A percentile compares a stretch with the other conserved stretches of the same genome.
Evolutionary conservation across 2,888 invertebrate genomes (phyloP).

Genomic region (Danaus chrysippus): DNA sequence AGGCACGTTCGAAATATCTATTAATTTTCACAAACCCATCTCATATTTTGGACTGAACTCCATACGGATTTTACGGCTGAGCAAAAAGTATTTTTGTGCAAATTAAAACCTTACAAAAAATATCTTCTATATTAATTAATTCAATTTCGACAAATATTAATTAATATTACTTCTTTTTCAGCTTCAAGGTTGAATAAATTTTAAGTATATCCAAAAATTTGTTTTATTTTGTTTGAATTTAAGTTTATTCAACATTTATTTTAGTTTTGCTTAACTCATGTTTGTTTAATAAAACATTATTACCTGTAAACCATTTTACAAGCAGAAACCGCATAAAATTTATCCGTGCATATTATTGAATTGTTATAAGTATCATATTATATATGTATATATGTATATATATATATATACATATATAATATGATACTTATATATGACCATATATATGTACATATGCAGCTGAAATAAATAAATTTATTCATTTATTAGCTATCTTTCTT

Average conservation of each 20-base stretch:
- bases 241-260: neutral
- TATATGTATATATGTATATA: no score
- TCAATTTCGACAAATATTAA: no score
- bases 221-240: neutral
- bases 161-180: neutral
- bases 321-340: neutral
- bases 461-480: no score
- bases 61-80: conserved; percentile 21
- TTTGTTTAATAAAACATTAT: neutral
- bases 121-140: no score
- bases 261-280: neutral
- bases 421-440: no score
- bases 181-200: neutral
- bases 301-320: neutral
- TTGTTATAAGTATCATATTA: neutral
- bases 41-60: conserved; percentile 42
- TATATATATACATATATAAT: no score
- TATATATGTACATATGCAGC: no score
- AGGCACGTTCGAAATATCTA: conserved; percentile 41
- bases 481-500: no score
- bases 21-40: conserved; percentile 61
- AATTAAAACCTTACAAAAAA: conserved; percentile 9
- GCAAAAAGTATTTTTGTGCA: conserved; percentile 19
- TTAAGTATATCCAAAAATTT: neutral
- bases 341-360: neutral